A percentile compares a stretch with the other conserved stretches of the same genome.
Conservation (phyloP, 2,888 invertebrate species). For the Pogonocherus hispidulus region DNA sequence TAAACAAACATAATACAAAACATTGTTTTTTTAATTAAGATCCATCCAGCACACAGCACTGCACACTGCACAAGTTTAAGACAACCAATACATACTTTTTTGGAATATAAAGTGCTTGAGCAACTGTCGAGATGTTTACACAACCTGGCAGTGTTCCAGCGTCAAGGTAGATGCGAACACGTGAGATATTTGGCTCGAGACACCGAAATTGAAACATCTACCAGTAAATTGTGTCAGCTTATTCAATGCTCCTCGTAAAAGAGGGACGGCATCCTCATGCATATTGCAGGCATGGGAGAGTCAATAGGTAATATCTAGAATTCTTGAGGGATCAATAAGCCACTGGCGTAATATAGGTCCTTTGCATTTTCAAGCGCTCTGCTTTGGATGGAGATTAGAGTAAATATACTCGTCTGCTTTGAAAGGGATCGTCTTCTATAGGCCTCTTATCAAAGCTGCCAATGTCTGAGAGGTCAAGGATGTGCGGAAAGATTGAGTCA, state of each 20-base stretch:
- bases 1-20: no score
- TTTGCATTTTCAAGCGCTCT: conserved; percentile 21
- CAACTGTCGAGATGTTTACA: background rate
- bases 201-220: conserved; percentile 15
- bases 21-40: no score
- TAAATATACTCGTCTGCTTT: conserved; percentile 6
- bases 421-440: conserved; percentile 7
- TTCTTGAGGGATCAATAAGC: conserved; percentile 31
- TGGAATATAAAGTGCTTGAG: background rate
- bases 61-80: no score
- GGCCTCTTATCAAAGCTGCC: background rate
- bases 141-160: background rate
- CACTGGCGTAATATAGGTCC: conserved; percentile 10
- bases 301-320: conserved; percentile 27
- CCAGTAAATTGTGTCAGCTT: conserved; percentile 12
- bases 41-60: no score
- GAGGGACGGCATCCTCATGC: conserved; percentile 8
- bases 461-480: conserved; percentile 1
- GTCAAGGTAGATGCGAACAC: background rate
- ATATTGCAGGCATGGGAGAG: conserved; percentile 17
- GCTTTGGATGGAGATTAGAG: background rate
- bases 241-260: background rate
- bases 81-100: no score
- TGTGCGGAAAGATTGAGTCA: background rate
- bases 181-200: background rate